Conservation (phyloP, 2,888 invertebrate species). For the Atrina japonica region DNA sequence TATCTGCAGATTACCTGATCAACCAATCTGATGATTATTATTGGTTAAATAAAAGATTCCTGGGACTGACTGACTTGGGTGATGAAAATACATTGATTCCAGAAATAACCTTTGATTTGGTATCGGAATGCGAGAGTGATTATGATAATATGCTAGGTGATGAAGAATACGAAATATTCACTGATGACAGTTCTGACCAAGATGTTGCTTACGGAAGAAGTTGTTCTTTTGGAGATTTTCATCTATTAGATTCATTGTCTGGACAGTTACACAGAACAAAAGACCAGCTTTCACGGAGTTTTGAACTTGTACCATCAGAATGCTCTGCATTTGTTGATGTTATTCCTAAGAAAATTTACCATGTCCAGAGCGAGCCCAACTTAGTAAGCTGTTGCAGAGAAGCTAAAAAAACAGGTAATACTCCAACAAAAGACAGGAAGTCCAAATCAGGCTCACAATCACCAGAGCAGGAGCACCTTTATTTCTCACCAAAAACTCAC, state of each 20-base stretch:
- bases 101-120: constrained; percentile 54
- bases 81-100: constrained; percentile 58
- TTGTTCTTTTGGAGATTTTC: constrained; percentile 57
- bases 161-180: constrained; percentile 34
- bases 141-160: constrained; percentile 38
- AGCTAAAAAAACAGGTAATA: constrained; percentile 43
- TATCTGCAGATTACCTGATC: constrained; percentile 12
- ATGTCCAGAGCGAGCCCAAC: constrained; percentile 72
- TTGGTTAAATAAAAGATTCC: too few relatives aligned
- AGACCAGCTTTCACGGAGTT: constrained; percentile 59
- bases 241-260: constrained; percentile 41
- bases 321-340: constrained; percentile 72
- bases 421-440: constrained; percentile 32
- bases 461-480: constrained; percentile 84
- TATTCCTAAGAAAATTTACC: constrained; percentile 62
- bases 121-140: constrained; percentile 42
- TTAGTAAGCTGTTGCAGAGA: constrained; percentile 47
- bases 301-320: constrained; percentile 71
- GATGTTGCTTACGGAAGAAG: constrained; percentile 48
- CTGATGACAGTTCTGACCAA: constrained; percentile 26
- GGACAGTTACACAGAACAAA: constrained; percentile 39
- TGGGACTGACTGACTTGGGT: constrained; percentile 32
- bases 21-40: constrained; percentile 10
- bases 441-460: constrained; percentile 63
- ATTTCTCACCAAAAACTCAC: constrained; percentile 90